Evolutionary conservation across 2,888 invertebrate genomes (phyloP), one percentile per base, ranked within the genome.

Genomic region (Zeuzera pyrina): DNA sequence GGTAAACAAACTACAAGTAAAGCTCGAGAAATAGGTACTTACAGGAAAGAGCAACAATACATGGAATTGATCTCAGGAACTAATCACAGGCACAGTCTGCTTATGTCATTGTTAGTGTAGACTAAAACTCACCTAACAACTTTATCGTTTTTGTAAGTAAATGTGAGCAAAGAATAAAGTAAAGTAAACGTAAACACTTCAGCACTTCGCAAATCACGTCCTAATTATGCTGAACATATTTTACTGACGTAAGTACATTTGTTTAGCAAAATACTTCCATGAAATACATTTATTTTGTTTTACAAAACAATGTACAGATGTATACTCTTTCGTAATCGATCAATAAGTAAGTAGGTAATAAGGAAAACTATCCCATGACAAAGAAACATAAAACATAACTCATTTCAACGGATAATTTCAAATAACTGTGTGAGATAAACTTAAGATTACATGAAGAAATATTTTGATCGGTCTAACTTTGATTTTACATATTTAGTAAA

Each of bases 11-110:
- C n/a, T 22, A 22, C 11, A 22, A 25, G 13, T 12, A 8, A 7
- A 2, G 8, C 12, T 25, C 12, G 5, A 12, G 25, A 3, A 25
- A 25, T 12, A 25, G 12, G 5, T 58, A 84, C 84, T 84, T 57
- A 84, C 84, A 84, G 78, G 54, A 84, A 78, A 41, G 84, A 84
- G 60, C 84, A 84, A 83, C 84, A 84, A 78, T 84, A 84, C 84
- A 84, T 84, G 74, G 83, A 79, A 70, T 72, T 68, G 56, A 52
- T 52, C 51, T 61, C 56, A 52, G 59, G 59, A 52, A 57, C 60
- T 44, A 47, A 44, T 47, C 51, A 49, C 47, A 45, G 51, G 53
- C 52, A 51, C 46, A 47, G 47, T 42, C 39, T 43, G 51, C 57
- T 57, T 59, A 60, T 59, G 51, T 63, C 59, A 61, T 61, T 49